Evolutionary conservation across 2,113 vertebrate species (phyloP).

Genomic region (Halcyon senegalensis): DNA sequence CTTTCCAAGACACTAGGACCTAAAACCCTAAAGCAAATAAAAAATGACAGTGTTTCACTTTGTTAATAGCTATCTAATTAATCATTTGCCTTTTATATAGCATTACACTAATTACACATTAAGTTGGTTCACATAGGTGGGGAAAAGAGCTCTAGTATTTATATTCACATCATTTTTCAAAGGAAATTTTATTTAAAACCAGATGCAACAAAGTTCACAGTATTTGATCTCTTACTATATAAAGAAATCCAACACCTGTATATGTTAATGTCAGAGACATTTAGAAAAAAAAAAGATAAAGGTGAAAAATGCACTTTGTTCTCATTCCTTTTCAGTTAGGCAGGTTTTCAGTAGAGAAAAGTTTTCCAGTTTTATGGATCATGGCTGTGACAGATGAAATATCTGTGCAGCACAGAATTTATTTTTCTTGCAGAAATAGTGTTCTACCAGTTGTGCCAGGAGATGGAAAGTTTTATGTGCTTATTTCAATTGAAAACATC

Average conservation of each 20-base stretch:
- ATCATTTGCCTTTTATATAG: conserved; percentile 1
- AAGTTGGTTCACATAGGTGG: neutral
- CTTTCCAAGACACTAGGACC: neutral
- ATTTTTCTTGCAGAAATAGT: conserved; percentile 54
- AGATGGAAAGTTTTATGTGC: conserved; percentile 43
- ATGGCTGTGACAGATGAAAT: conserved; percentile 34
- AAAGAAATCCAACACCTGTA: neutral
- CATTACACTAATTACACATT: neutral
- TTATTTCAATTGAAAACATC: conserved; percentile 53
- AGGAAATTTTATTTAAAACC: conserved; percentile 15
- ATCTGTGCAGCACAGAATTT: neutral
- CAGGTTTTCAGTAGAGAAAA: neutral
- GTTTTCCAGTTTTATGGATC: conserved; percentile 39
- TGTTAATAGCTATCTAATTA: neutral
- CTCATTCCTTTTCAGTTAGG: neutral
- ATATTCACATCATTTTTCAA: neutral
- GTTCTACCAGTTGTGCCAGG: conserved; percentile 13
- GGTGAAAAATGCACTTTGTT: neutral
- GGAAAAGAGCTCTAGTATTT: neutral
- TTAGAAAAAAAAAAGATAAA: conserved; percentile 27
- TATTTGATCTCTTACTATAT: neutral
- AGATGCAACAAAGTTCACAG: neutral
- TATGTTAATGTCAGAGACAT: conserved; percentile 1
- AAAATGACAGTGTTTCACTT: neutral
- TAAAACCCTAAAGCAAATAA: neutral